Conservation (phyloP, 2,888 invertebrate genomes). For the Galeruca laticollis region DNA sequence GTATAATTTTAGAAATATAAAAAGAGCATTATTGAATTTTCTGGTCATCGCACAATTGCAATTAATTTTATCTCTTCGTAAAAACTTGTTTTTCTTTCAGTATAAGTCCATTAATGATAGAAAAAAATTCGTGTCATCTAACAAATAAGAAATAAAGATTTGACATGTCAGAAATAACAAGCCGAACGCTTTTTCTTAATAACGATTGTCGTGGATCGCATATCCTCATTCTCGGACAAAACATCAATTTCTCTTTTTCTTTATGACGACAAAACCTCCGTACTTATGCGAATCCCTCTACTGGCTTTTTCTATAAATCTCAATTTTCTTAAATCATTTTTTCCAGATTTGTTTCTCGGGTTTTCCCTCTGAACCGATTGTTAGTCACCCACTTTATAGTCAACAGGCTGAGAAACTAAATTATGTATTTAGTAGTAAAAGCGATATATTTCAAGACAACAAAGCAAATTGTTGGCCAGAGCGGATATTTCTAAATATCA, state of each 20-base stretch:
- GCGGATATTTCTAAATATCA: too few relatives aligned
- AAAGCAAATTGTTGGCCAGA: too few relatives aligned
- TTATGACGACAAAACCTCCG: slow-evolving; percentile 31
- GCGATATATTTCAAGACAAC: too few relatives aligned
- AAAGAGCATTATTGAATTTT: too few relatives aligned
- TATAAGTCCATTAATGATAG: neutral
- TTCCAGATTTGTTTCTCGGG: slow-evolving; percentile 19
- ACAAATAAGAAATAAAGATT: neutral
- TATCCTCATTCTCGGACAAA: slow-evolving; percentile 20
- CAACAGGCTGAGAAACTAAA: too few relatives aligned
- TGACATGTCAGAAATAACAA: slow-evolving; percentile 8
- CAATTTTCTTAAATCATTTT: slow-evolving; percentile 28
- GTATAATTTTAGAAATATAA: too few relatives aligned
- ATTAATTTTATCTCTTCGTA: too few relatives aligned
- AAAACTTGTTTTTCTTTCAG: neutral
- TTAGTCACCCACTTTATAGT: neutral
- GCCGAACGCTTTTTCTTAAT: slow-evolving; percentile 22
- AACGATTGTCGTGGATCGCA: slow-evolving; percentile 24
- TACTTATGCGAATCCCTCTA: slow-evolving; percentile 27
- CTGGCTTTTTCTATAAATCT: slow-evolving; percentile 25
- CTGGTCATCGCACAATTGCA: too few relatives aligned
- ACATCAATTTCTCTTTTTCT: slow-evolving; percentile 34
- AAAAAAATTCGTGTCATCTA: neutral
- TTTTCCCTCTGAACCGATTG: slow-evolving; percentile 4
- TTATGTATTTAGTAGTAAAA: too few relatives aligned